Evolutionary conservation across 2,888 invertebrate species (phyloP).

Genomic region (Carterocephalus palaemon): DNA sequence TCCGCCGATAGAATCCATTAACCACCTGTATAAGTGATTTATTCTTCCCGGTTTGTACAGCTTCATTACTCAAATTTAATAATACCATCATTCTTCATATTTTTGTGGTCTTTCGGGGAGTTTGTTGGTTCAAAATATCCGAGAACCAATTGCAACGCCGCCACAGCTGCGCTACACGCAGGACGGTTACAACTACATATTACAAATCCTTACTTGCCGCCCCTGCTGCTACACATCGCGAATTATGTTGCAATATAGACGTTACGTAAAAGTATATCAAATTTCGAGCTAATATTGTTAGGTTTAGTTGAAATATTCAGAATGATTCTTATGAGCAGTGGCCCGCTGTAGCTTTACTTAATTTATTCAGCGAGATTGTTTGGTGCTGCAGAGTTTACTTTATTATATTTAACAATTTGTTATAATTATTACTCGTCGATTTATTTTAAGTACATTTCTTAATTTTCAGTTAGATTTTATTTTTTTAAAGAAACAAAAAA

Average conservation of each 20-base stretch:
- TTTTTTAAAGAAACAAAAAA: conserved; percentile 18
- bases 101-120: too few species aligned
- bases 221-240: conserved; percentile 5
- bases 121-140: too few species aligned
- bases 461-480: conserved; percentile 27
- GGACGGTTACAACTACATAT: too few species aligned
- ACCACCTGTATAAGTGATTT: too few species aligned
- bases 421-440: conserved; percentile 22
- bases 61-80: too few species aligned
- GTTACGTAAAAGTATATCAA: too few species aligned
- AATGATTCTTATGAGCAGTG: neutral
- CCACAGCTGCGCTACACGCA: too few species aligned
- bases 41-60: too few species aligned
- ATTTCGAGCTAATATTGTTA: conserved; percentile 5
- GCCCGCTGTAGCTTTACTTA: conserved; percentile 33
- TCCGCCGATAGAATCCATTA: too few species aligned
- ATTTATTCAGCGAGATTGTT: conserved; percentile 37
- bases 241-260: conserved; percentile 2
- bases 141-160: too few species aligned
- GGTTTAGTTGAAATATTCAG: conserved; percentile 2
- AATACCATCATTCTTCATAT: too few species aligned
- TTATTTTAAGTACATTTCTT: conserved; percentile 30
- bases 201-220: too few species aligned
- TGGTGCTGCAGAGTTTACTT: conserved; percentile 40
- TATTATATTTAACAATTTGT: conserved; percentile 20